A percentile compares a stretch with the other conserved stretches of the same genome.
Conservation (phyloP, 1,140 invertebrate genomes). For the Chelonus insularis region DNA sequence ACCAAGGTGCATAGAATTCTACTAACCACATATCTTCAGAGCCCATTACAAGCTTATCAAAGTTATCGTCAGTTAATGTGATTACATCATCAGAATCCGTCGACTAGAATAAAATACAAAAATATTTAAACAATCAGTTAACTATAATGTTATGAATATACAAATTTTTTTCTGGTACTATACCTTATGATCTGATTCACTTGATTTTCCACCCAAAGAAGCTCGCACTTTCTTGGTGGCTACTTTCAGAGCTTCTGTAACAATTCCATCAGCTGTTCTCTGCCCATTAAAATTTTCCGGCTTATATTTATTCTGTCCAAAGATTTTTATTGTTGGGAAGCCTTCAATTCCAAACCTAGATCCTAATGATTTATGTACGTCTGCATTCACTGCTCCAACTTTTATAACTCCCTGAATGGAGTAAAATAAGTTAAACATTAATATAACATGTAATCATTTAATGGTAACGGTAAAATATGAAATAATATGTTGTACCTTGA, state of each 20-base stretch:
- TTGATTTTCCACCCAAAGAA: slow-evolving; percentile 66
- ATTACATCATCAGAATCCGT: slow-evolving; percentile 77
- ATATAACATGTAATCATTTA: background rate
- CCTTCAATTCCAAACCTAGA: slow-evolving; percentile 83
- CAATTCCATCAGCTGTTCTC: slow-evolving; percentile 82
- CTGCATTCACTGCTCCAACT: slow-evolving; percentile 91
- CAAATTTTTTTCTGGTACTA: too few species aligned
- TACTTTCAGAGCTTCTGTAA: slow-evolving; percentile 79
- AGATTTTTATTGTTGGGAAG: slow-evolving; percentile 97
- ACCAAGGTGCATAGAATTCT: slow-evolving; percentile 97
- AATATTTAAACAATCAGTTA: too few species aligned
- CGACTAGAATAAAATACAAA: slow-evolving; percentile 41
- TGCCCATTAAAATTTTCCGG: slow-evolving; percentile 86
- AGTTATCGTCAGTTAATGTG: slow-evolving; percentile 93
- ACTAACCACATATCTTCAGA: slow-evolving; percentile 95
- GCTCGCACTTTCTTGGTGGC: slow-evolving; percentile 71
- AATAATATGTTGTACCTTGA: slow-evolving; percentile 81
- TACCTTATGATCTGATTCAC: slow-evolving; percentile 48
- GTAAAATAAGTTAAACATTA: background rate
- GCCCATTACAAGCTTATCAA: slow-evolving; percentile 86
- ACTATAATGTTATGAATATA: too few species aligned
- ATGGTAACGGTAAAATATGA: background rate
- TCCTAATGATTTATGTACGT: slow-evolving; percentile 82
- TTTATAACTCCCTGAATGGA: slow-evolving; percentile 81
- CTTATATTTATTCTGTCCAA: slow-evolving; percentile 83